Evolutionary conservation across 2,888 invertebrate genomes (phyloP), one percentile per base, ranked within the genome.

Genomic region (Chesias legatella): DNA sequence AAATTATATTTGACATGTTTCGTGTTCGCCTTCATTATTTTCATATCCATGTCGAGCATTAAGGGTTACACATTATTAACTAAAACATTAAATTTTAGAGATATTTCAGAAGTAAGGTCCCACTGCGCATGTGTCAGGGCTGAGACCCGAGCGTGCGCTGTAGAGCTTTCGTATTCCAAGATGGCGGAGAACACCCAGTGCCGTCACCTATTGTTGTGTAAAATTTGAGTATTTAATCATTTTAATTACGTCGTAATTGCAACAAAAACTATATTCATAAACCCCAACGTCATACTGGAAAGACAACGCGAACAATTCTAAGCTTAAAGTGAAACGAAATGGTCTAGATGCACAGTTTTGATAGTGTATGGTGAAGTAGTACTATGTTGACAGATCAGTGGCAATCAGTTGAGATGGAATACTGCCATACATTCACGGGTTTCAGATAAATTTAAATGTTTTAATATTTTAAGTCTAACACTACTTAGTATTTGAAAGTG

Each of bases 171-270:
- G 34, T 10, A 8, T 32, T 45, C 38, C 56, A 66, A 70, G 46
- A 78, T 78, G 77, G 77, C 73, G 61, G 67, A 52, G 43, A 51
- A 50, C 51, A 60, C 60, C 65, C 58, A 63, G 59, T 53, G 49
- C 43, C 51, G 42, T 32, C 45, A 55, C 45, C 56, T 51, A 61
- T 64, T 63, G 67, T 68, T 63, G 56, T 62, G 56, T 50, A 49
- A 58, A 64, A 56, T 56, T 55, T 56, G 43, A 44, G 37, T 51
- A 51, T 53, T 56, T 63, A 44, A 45, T 32, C 29, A 44, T 36
- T 36, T 8, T 48, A 40, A 48, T 48, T 40, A 33, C 23, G 27
- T 34, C 30, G 36, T 48, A 34, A 40, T 22, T 36, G 39, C 17
- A 37, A 10, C 7, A 29, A 25, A 34, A 34, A 30, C 36, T 33